Evolutionary conservation across 2,888 invertebrate genomes (phyloP).

Genomic region (Torymus auratus): DNA sequence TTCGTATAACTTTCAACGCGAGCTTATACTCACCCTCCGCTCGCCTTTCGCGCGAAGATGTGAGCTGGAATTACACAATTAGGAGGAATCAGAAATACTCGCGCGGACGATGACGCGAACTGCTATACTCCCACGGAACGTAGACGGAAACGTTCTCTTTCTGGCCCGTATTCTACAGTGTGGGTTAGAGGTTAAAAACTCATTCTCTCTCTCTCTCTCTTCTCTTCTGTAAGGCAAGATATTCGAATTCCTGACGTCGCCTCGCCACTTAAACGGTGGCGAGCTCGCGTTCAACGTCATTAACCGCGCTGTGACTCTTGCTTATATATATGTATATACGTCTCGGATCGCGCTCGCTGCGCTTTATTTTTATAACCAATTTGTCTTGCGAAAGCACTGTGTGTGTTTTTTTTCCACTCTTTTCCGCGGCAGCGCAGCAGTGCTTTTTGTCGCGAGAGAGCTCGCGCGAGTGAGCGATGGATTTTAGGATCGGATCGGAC

Average conservation of each 20-base stretch:
- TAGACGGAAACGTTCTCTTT: slow-evolving; percentile 37
- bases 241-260: slow-evolving; percentile 56
- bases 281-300: slow-evolving; percentile 47
- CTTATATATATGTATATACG: background rate
- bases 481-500: background rate
- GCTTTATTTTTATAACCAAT: slow-evolving; percentile 51
- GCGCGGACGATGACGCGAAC: slow-evolving; percentile 4
- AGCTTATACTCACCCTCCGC: background rate
- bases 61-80: slow-evolving; percentile 1
- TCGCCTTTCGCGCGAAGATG: background rate
- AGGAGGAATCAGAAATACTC: background rate
- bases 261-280: slow-evolving; percentile 51
- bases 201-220: background rate
- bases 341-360: slow-evolving; percentile 35
- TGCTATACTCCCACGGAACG: slow-evolving; percentile 18
- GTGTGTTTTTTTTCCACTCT: background rate
- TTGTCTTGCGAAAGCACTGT: slow-evolving; percentile 31
- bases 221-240: slow-evolving; percentile 24
- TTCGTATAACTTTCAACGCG: too few relatives aligned
- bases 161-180: background rate
- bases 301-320: slow-evolving; percentile 42
- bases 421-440: background rate
- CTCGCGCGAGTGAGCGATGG: background rate
- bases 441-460: too few relatives aligned
- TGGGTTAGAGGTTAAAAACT: background rate